Conservation (phyloP, 2,113 vertebrate species). For the Eptesicus fuscus region DNA sequence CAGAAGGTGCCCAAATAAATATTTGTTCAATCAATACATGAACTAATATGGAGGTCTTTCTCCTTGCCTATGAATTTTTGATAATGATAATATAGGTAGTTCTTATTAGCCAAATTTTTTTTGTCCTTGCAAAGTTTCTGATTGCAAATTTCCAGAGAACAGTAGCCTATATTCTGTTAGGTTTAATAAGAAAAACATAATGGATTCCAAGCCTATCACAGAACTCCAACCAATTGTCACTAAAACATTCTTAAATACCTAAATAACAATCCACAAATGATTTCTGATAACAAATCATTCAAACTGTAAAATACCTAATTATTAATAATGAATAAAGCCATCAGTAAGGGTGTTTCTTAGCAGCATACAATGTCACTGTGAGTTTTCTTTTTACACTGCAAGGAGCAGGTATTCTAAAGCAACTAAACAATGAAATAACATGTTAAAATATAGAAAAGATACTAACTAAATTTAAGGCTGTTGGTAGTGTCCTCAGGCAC, state of each 20-base stretch:
- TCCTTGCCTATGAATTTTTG: background rate
- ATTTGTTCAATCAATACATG: background rate
- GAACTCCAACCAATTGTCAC: background rate
- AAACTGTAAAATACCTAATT: background rate
- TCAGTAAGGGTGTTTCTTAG: background rate
- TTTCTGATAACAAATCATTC: background rate
- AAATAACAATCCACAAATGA: background rate
- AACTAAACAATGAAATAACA: background rate
- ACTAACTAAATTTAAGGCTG: background rate
- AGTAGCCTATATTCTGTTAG: background rate
- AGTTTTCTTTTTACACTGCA: background rate
- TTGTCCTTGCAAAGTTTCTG: background rate
- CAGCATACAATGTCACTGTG: background rate
- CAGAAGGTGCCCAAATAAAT: background rate
- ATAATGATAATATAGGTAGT: background rate
- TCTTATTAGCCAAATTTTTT: background rate
- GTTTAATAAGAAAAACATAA: conserved; percentile 6
- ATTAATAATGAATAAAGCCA: background rate
- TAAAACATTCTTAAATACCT: background rate
- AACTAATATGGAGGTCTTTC: background rate
- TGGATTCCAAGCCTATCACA: background rate
- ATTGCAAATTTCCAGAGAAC: background rate
- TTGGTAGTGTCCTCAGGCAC: background rate
- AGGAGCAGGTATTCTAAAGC: background rate
- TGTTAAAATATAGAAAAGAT: background rate